Evolutionary conservation across 2,113 vertebrate genomes (phyloP).

Genomic region (Megaleporinus macrocephalus): DNA sequence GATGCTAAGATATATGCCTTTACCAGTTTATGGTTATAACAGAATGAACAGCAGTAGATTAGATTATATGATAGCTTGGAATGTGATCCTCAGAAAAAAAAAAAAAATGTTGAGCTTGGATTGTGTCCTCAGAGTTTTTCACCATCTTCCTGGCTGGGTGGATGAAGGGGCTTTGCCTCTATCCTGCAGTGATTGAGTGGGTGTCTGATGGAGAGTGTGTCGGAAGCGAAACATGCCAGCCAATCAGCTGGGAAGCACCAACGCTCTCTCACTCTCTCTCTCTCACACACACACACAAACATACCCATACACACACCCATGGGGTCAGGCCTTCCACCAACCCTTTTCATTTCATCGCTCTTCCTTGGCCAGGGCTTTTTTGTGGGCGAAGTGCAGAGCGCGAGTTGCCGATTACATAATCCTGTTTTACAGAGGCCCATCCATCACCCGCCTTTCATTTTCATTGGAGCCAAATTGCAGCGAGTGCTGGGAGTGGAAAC

Average conservation of each 20-base stretch:
- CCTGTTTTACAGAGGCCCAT: conserved; percentile 65
- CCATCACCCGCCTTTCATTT: conserved; percentile 66
- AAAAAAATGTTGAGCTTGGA: background rate
- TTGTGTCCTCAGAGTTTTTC: conserved; percentile 1
- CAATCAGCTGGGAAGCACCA: conserved; percentile 43
- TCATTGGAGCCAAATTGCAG: conserved; percentile 67
- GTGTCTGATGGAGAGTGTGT: conserved; percentile 54
- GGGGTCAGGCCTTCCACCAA: conserved; percentile 43
- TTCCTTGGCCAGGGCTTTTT: conserved; percentile 47
- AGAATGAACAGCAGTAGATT: background rate
- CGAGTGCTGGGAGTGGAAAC: conserved; percentile 64
- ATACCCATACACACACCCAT: conserved; percentile 46
- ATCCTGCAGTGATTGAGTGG: conserved; percentile 50
- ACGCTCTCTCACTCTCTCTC: conserved; percentile 25
- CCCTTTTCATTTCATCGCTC: conserved; percentile 51
- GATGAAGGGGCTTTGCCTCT: conserved; percentile 30
- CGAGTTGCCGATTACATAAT: conserved; percentile 64
- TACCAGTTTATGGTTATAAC: background rate
- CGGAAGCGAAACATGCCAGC: conserved; percentile 48
- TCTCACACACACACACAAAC: conserved; percentile 44
- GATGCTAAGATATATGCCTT: too few relatives aligned
- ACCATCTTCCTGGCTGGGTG: conserved; percentile 23
- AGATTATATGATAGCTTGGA: background rate
- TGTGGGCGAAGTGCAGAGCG: conserved; percentile 56
- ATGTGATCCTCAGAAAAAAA: background rate